Evolutionary conservation across 1,140 invertebrate species (phyloP).

Genomic region (Helicoverpa zea): DNA sequence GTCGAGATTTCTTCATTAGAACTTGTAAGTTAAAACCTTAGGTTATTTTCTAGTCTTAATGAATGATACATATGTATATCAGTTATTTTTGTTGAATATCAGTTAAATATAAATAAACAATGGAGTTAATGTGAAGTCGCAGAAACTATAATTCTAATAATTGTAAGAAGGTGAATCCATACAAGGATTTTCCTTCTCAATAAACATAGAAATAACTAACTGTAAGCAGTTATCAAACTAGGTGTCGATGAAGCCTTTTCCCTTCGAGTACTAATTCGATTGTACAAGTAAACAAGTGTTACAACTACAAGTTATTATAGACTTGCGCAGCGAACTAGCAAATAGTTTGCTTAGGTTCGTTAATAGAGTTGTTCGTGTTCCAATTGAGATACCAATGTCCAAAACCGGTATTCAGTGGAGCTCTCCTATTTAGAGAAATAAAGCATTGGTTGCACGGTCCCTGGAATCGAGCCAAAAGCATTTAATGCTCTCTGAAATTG

Average conservation of each 20-base stretch:
- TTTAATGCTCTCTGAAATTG: conserved; percentile 23
- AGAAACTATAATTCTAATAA: too few species aligned
- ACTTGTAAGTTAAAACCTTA: background rate
- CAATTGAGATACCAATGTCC: conserved; percentile 46
- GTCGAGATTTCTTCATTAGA: background rate
- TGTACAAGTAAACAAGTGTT: conserved; percentile 42
- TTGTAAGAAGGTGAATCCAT: background rate
- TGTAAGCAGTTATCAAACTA: conserved; percentile 30
- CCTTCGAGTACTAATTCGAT: conserved; percentile 42
- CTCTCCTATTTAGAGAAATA: conserved; percentile 47
- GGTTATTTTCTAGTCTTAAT: too few species aligned
- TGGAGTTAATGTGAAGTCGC: too few species aligned
- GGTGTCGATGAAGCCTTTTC: conserved; percentile 49
- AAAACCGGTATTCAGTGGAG: conserved; percentile 33
- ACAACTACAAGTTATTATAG: conserved; percentile 5
- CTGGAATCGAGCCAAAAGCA: conserved; percentile 51
- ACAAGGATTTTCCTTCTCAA: background rate
- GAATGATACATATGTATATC: too few species aligned
- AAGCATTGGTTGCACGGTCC: conserved; percentile 23
- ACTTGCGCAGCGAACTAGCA: background rate
- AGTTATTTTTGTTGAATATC: too few species aligned
- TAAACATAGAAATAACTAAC: conserved; percentile 26
- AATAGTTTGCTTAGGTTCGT: conserved; percentile 26
- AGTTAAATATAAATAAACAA: too few species aligned
- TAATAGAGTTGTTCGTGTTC: conserved; percentile 38